Evolutionary conservation across 2,888 invertebrate species (phyloP).

Genomic region (Noctuana brunneofusca): DNA sequence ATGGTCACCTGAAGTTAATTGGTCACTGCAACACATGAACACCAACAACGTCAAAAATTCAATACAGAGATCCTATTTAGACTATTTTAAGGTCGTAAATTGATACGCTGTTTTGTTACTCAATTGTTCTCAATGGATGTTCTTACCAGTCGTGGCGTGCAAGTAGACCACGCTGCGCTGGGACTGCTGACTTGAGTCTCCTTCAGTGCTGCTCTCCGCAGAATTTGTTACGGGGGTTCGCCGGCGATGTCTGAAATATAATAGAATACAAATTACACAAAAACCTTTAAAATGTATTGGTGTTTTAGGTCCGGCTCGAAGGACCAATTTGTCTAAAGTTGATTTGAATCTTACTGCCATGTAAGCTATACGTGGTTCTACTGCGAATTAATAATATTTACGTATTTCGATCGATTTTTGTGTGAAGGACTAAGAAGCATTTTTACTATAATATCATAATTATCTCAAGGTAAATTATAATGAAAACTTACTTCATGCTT

Average conservation of each 20-base stretch:
- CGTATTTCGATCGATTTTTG: no score
- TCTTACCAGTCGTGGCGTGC: slow-evolving; percentile 91
- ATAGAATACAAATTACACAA: background rate
- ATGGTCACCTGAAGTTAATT: no score
- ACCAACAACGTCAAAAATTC: no score
- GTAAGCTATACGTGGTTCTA: no score
- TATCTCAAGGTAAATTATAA: background rate
- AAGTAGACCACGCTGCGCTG: slow-evolving; percentile 92
- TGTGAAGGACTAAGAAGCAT: no score
- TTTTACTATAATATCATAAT: no score
- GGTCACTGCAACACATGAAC: no score
- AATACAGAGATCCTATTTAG: no score
- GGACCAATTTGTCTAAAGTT: background rate
- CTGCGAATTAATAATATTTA: no score
- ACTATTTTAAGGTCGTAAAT: no score
- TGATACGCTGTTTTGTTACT: no score
- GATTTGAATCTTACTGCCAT: no score
- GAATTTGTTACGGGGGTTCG: slow-evolving; percentile 78
- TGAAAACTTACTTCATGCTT: slow-evolving; percentile 62
- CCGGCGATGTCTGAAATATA: slow-evolving; percentile 59
- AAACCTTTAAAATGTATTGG: background rate
- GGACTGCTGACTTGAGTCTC: slow-evolving; percentile 90
- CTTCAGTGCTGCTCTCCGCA: slow-evolving; percentile 87
- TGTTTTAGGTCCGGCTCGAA: background rate
- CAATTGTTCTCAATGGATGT: background rate